Evolutionary conservation across 2,797 vertebrate species (phyloP), one percentile per base, ranked within the genome.

Genomic region (Emydoidea blandingii): DNA sequence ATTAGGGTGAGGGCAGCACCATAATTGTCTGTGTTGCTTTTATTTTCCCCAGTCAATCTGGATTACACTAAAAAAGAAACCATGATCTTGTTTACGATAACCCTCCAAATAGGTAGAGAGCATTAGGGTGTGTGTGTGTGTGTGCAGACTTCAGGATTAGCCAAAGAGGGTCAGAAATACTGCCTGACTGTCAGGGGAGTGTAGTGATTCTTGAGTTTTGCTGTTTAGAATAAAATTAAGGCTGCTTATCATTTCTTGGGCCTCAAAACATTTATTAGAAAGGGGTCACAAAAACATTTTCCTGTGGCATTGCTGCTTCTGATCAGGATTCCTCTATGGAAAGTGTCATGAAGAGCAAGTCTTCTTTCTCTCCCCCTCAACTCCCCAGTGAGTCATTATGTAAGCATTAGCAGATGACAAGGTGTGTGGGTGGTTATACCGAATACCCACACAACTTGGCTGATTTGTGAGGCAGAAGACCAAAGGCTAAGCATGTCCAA

Each of bases 361-460:
- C 56, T 82, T 79, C 79, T 25, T 76, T 89, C 90, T 83, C 6
- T 31, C 84, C 80, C 31, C 62, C 74, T 81, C 52, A 25, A 6
- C 41, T 47, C 14, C 18, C 49, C 92, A 65, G 27, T 92, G 93
- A 89, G 95, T 90, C 74, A 85, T 98, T 98, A 98, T 92, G 8
- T 97, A 97, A 98, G 97, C 95, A 94, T 92, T 96, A 41, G 95
- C 53, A 29, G 92, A 83, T 89, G 92, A 44, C 59, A 41, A 59
- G 91, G 34, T 6, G 2, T 88, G 90, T 91, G 94, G 93, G 95
- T 87, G 50, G 72, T 91, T 44, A 49, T 65, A 83, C 18, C 76
- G 14, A 0, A 1, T 79, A 19, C n/a, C 86, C 44, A 56, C 37
- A 34, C 6, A 12, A 72, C 57, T 81, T 74, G 41, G 79, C 27